phyloP scores from a whole-genome alignment of 2,888 invertebrate species.

The Epistrophe eligans region DNA sequence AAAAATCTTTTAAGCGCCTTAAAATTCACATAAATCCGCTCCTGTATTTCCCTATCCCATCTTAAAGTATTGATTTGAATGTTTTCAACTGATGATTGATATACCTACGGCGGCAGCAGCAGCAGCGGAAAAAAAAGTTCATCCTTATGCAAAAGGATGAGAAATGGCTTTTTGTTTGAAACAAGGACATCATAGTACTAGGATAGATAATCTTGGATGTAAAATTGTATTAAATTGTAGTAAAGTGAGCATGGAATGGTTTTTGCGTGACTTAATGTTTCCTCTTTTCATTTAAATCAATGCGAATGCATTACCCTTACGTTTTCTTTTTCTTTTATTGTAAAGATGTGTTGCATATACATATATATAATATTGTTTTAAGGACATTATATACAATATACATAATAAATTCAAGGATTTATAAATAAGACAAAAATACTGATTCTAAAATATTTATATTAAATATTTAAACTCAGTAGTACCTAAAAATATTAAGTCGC shows the following conservation, averaged over 20 bases:
- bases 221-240: constrained; percentile 39
- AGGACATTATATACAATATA: not conserved
- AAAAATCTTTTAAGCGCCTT: not conserved
- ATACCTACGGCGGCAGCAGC: not conserved
- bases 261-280: constrained; percentile 61
- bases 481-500: too few species aligned
- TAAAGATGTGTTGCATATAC: too few species aligned
- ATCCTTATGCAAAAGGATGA: not conserved
- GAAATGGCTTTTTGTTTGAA: constrained; percentile 13
- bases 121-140: not conserved
- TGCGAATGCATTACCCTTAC: not conserved
- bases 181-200: constrained; percentile 48
- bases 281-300: constrained; percentile 16
- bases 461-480: too few species aligned
- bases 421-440: too few species aligned
- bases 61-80: constrained; percentile 53
- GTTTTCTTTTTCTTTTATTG: not conserved
- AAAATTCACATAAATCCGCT: not conserved
- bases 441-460: too few species aligned
- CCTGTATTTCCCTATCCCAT: constrained; percentile 44
- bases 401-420: not conserved
- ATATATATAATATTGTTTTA: not conserved
- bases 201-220: constrained; percentile 54
- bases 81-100: constrained; percentile 47
- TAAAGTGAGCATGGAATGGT: constrained; percentile 46